Evolutionary conservation across 2,797 vertebrate genomes (phyloP), one percentile per base, ranked within the genome.

Genomic region (Catostomus latipinnis): DNA sequence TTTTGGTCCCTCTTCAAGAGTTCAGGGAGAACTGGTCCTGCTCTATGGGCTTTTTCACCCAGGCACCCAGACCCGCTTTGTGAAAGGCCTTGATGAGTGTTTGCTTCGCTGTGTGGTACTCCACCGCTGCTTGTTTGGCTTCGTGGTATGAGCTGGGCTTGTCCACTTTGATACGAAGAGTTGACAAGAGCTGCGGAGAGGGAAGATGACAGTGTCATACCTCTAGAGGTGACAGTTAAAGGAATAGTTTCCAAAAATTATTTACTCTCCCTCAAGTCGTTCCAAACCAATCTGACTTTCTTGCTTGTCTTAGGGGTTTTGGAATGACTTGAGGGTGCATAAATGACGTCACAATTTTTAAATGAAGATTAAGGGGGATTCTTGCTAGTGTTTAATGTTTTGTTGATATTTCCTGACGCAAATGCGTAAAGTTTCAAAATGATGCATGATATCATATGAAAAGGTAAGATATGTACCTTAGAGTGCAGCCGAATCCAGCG

Each of bases 1-100:
- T 81, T 77, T 46, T 83, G 84, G 67, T 75, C 74, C 85, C 87
- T 87, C 80, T 89, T 94, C 93, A 95, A 89, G 94, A 93, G 90
- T 91, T 91, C 79, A 98, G 95, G 8, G 95, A 94, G 93, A 99
- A 99, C 92, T 98, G 97, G 94, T 99, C 98, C 92, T 99, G 98
- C 89, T 99, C 97, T 0, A 95, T 97, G 84, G 97, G 98, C 84
- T 99, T 99, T 90, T 99, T 97, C 87, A 99, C 96, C 98, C 98
- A 99, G 86, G 96, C 96, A 18, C 98, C 98, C 57, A 98, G 93
- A 66, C 97, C 97, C 0, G 96, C 95, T 93, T 97, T 98, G 91
- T 97, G 92, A 93, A 99, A 99, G 63, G 97, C 96, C 87, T 95
- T 96, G 88, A 98, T 96, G 90, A 99, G 95, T n/a, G 95, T 92